Evolutionary conservation across 2,888 invertebrate genomes (phyloP), one percentile per base, ranked within the genome.

Genomic region (Polyommatus iphigenia): DNA sequence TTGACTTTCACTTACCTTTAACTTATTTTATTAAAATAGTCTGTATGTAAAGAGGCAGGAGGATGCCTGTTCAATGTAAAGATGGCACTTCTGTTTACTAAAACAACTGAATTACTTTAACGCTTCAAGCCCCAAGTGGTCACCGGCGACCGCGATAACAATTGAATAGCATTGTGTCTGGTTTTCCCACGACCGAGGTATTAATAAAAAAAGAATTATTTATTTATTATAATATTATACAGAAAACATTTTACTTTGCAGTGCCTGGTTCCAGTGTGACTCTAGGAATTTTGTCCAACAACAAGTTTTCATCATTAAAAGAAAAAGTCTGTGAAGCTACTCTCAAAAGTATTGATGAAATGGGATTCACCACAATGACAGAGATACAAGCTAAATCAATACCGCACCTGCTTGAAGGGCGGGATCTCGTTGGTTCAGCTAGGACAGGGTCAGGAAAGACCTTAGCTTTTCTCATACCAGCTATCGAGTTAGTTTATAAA

Each of bases 361-460:
- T 99, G 99, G 99, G 98, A 1, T 99, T 99, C 88, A 96, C 95
- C 4, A 96, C 96, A 41, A 98, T 99, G 98, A 99, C 99, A 3
- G 98, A 99, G 91, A 99, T 99, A 84, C 99, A 98, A 89, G 96
- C 98, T 0, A 97, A 97, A 87, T 95, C 98, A 0, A 98, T 99
- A 86, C 98, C 98, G 0, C 96, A 97, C 20, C 91, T 99, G 54
- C 90, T 99, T 13, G 98, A 99, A 90, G 99, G 99, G 0, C 95
- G 98, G 81, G 99, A 99, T 94, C 91, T 99, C 75, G 97, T 99
- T 62, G 99, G 98, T 72, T 96, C 98, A 57, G 99, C 99, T 0
- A 97, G 97, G 90, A 99, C 99, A n/a, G 99, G 99, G 0, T 99
- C 99, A 13, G 99, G 99, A 82, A 99, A 99, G 91, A 99, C 99